Evolutionary conservation across 2,113 vertebrate species (phyloP).

Genomic region (Gallinago jamesoni): DNA sequence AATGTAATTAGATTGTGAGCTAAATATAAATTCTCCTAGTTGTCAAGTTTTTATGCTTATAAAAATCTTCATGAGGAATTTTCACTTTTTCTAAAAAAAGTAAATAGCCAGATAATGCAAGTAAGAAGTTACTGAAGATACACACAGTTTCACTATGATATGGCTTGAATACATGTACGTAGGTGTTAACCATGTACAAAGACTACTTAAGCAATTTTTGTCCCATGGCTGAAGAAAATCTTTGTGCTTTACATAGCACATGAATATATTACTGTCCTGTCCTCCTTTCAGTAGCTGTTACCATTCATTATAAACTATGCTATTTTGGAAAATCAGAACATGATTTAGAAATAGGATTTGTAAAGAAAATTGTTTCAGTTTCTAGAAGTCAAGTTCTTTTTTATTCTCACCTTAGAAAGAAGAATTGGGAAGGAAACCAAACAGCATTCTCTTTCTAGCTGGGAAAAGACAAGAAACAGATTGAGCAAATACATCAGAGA

Average conservation of each 20-base stretch:
- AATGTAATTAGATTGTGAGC: neutral
- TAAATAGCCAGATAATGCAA: neutral
- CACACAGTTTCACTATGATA: neutral
- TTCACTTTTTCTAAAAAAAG: neutral
- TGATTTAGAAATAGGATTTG: neutral
- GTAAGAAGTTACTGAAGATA: neutral
- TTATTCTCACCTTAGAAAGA: neutral
- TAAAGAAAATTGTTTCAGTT: neutral
- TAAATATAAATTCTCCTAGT: neutral
- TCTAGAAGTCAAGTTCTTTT: neutral
- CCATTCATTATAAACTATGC: neutral
- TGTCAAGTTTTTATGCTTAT: neutral
- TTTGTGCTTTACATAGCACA: neutral
- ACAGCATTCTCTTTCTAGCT: neutral
- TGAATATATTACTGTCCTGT: fast-evolving
- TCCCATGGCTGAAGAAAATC: neutral
- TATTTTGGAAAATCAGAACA: neutral
- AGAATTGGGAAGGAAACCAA: neutral
- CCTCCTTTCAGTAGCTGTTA: neutral
- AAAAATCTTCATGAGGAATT: neutral
- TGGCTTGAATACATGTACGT: neutral
- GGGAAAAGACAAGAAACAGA: neutral
- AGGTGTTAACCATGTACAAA: neutral
- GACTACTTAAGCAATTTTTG: neutral
- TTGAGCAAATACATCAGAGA: neutral